Conservation (phyloP, 2,113 vertebrate species). For the Stigmatopora argus region DNA sequence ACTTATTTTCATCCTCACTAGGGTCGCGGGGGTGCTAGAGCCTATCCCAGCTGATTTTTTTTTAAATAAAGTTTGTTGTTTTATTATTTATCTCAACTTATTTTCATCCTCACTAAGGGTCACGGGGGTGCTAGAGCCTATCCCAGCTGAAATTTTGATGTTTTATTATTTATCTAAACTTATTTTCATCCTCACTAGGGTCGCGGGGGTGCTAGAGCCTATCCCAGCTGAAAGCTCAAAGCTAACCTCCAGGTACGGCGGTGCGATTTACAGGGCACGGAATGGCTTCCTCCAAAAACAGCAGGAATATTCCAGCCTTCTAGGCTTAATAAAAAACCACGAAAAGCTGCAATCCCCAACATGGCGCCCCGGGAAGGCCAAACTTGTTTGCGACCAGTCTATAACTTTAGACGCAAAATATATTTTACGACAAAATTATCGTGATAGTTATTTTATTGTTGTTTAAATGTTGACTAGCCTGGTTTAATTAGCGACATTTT, state of each 20-base stretch:
- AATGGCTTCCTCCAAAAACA: slow-evolving; percentile 26
- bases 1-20: no score
- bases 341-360: slow-evolving; percentile 2
- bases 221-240: no score
- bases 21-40: no score
- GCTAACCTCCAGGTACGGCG: slow-evolving; percentile 61
- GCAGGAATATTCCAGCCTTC: slow-evolving; percentile 7
- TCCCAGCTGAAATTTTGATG: no score
- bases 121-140: no score
- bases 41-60: no score
- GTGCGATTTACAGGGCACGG: slow-evolving; percentile 58
- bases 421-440: background rate
- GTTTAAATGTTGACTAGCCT: background rate
- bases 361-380: background rate
- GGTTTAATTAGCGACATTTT: background rate
- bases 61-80: no score
- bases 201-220: no score
- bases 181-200: no score
- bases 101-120: no score
- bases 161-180: no score
- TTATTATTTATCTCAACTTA: no score
- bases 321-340: slow-evolving; percentile 13
- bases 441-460: background rate
- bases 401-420: background rate
- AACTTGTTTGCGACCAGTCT: background rate